Evolutionary conservation across 2,888 invertebrate species (phyloP), one percentile per base, ranked within the genome.

Genomic region (Pristionchus maxplancki): DNA sequence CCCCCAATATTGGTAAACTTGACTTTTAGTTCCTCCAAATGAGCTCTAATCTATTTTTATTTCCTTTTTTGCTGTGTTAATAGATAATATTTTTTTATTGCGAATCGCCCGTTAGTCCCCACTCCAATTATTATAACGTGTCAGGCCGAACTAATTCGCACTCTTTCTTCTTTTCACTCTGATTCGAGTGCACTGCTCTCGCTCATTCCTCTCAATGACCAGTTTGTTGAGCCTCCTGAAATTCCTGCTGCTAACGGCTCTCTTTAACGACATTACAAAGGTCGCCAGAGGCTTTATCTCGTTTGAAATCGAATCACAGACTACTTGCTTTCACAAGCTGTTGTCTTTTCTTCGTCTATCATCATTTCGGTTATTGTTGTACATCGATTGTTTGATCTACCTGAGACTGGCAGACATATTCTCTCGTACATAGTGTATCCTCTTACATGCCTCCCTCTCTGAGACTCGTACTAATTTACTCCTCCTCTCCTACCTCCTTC

Each of bases 401-500:
- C 28, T 28, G 50, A 24, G 50, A 53, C 53, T 83, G 53, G 34
- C 34, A 34, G 28, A n/a, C 44, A n/a, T 83, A 13, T 44, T 83
- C 50, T 83, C 53, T 20, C n/a, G n/a, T n/a, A n/a, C n/a, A 17
- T 13, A 34, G 50, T 24, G 53, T 83, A 83, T 53, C 53, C n/a
- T 83, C 82, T 83, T 83, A 50, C 50, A 83, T 83, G 50, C 50
- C 53, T 83, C 34, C 40, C 34, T 71, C 20, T 53, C 53, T 53
- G 17, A 44, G 82, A 34, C 50, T 37, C 28, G 82, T 83, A 50
- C 53, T 50, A 83, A 50, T 83, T 53, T 53, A 48, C 28, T 40
- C 53, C 48, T 34, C 82, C 82, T 83, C 82, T 37, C 37, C 82
- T 78, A 88, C 89, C 89, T 34, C 28, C 78, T 44, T 44, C 44